Conservation (phyloP, 2,113 vertebrate genomes). For the Ranitomeya variabilis region DNA sequence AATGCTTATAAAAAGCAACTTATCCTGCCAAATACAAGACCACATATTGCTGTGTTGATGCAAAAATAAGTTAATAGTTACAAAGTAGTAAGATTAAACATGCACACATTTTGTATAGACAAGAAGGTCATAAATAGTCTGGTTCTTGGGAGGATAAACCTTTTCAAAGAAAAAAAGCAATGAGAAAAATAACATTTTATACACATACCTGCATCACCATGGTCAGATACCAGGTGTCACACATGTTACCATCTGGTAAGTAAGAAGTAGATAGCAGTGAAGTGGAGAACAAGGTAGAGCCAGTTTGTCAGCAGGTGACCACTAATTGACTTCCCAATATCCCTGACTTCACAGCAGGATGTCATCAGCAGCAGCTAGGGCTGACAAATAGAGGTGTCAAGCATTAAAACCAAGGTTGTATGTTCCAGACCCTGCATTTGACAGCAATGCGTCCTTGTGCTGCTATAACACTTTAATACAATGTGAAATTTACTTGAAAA, state of each 20-base stretch:
- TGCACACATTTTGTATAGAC: no score
- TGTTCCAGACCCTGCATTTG: conserved; percentile 16
- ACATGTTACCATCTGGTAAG: not conserved
- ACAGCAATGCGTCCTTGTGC: conserved; percentile 12
- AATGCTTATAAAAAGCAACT: no score
- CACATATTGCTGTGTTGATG: no score
- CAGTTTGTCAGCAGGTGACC: conserved; percentile 16
- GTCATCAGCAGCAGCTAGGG: conserved; percentile 17
- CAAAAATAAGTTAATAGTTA: no score
- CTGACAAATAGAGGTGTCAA: conserved; percentile 42
- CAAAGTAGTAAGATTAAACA: no score
- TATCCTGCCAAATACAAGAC: no score
- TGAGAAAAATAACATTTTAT: not conserved
- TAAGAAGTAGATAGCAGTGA: conserved; percentile 10
- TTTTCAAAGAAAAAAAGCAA: not conserved
- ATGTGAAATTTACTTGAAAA: not conserved
- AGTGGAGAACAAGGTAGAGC: not conserved
- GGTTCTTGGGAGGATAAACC: not conserved
- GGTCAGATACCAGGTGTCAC: not conserved
- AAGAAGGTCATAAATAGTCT: no score
- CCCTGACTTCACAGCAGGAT: conserved; percentile 29
- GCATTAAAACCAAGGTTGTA: conserved; percentile 27
- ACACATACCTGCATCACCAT: not conserved
- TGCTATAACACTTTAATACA: not conserved
- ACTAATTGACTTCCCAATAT: conserved; percentile 37